A percentile compares a stretch with the other conserved stretches of the same genome.
These are phyloP conservation scores for Marisa cornuarietis DNA, from an alignment of 1,140 invertebrate species.

Conservation along the genomic window DNA sequence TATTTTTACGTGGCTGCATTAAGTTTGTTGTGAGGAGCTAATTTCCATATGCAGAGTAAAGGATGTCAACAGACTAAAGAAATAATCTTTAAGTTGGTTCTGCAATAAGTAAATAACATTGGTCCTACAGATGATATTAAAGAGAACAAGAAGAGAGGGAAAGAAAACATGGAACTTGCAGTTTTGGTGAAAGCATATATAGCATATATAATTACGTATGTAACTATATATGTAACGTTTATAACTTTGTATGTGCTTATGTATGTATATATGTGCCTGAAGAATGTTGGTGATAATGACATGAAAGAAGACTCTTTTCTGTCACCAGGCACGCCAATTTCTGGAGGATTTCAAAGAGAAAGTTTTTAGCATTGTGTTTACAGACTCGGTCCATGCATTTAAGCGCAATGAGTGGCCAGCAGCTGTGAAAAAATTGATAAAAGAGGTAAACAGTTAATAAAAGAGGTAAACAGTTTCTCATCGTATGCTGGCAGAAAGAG, in stretches of 20 bases:
- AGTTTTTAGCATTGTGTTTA: slow-evolving; percentile 77
- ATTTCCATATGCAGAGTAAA: neutral
- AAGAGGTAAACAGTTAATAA: slow-evolving; percentile 48
- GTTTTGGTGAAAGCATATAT: neutral
- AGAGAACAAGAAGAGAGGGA: neutral
- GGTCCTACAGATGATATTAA: neutral
- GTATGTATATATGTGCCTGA: neutral
- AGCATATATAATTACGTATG: neutral
- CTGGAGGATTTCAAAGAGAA: slow-evolving; percentile 71
- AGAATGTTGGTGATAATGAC: neutral
- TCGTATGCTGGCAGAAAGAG: neutral
- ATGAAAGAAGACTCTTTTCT: neutral
- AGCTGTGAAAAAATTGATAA: slow-evolving; percentile 44
- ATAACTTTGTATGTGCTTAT: neutral
- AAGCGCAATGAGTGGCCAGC: slow-evolving; percentile 31
- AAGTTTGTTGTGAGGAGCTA: neutral
- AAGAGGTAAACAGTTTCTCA: slow-evolving; percentile 37
- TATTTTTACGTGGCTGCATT: neutral
- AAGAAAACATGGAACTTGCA: neutral
- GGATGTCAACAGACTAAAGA: neutral
- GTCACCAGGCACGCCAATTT: slow-evolving; percentile 46
- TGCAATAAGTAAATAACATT: neutral
- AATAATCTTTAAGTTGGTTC: neutral
- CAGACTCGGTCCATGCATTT: slow-evolving; percentile 74
- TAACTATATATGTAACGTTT: neutral